A percentile compares a stretch with the other conserved stretches of the same genome.
Evolutionary conservation across 2,797 vertebrate species (phyloP).

Genomic region (Paratrypauchen microcephalus): DNA sequence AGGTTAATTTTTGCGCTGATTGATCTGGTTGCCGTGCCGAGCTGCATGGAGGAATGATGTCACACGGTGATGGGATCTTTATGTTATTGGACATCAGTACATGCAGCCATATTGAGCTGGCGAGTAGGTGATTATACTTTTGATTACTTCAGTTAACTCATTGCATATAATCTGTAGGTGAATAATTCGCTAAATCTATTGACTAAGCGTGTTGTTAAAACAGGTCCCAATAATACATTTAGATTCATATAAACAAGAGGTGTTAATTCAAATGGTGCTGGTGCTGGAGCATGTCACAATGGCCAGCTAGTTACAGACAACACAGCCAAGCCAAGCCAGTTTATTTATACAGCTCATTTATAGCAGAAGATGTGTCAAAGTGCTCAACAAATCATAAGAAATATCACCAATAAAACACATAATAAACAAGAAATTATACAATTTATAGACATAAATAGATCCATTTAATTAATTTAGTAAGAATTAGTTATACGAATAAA

Average conservation of each 20-base stretch:
- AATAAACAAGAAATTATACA: too few species aligned
- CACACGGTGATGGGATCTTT: slow-evolving; percentile 41
- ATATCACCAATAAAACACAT: too few species aligned
- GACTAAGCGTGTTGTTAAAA: too few species aligned
- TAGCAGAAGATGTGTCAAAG: too few species aligned
- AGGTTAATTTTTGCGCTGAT: slow-evolving; percentile 61
- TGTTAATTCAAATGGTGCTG: background rate
- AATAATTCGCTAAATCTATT: too few species aligned
- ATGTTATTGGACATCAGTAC: slow-evolving; percentile 54
- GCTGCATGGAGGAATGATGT: slow-evolving; percentile 33
- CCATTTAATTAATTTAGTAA: too few species aligned
- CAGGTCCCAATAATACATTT: slow-evolving; percentile 16
- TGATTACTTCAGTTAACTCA: slow-evolving; percentile 55
- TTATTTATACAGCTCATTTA: too few species aligned
- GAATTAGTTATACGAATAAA: too few species aligned
- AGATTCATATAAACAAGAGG: background rate
- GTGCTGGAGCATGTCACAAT: background rate
- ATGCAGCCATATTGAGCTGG: slow-evolving; percentile 42
- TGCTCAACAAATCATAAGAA: too few species aligned
- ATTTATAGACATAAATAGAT: too few species aligned
- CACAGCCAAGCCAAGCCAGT: background rate
- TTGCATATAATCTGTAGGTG: too few species aligned
- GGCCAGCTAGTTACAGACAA: background rate
- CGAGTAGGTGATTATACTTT: slow-evolving; percentile 55
- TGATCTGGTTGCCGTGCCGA: slow-evolving; percentile 43